Conservation (phyloP, 35 echinoderm and acorn worm species). For the Ptychodera flava region DNA sequence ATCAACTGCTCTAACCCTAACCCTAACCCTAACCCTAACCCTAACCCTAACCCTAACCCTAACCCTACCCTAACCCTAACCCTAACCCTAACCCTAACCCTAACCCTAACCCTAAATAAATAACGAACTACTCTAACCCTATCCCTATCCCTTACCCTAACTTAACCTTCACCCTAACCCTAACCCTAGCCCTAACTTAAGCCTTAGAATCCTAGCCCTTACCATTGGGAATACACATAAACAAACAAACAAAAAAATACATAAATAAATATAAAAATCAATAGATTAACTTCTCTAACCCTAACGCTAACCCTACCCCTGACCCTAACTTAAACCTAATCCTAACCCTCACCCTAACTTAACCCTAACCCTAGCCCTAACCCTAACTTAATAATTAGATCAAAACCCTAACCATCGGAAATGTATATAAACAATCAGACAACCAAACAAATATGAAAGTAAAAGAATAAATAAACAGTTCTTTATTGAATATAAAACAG, state of each 20-base stretch:
- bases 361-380: too few species aligned
- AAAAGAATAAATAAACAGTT: too few species aligned
- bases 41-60: constrained; percentile 47
- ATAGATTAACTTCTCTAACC: too few species aligned
- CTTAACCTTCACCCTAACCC: constrained; percentile 24
- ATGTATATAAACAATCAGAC: too few species aligned
- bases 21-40: constrained; percentile 39
- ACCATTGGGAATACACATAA: too few species aligned
- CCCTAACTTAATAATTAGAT: neutral
- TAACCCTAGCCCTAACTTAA: too few species aligned
- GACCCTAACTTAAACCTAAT: constrained; percentile 14
- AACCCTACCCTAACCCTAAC: too few species aligned
- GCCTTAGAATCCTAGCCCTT: constrained; percentile 34
- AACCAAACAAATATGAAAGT: too few species aligned
- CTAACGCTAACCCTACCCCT: constrained; percentile 34
- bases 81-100: constrained; percentile 21
- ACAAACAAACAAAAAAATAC: too few species aligned
- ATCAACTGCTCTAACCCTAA: constrained; percentile 24
- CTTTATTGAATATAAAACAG: too few species aligned
- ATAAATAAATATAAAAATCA: too few species aligned
- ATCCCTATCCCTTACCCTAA: constrained; percentile 16
- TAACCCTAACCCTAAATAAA: neutral
- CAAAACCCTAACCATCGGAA: too few species aligned
- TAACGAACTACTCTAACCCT: constrained; percentile 6
- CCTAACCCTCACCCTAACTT: constrained; percentile 16